A percentile compares a stretch with the other conserved stretches of the same genome.
These are phyloP conservation scores for Lordiphosa mommai DNA, from an alignment of 1,140 invertebrate species.

Conservation along the genomic window DNA sequence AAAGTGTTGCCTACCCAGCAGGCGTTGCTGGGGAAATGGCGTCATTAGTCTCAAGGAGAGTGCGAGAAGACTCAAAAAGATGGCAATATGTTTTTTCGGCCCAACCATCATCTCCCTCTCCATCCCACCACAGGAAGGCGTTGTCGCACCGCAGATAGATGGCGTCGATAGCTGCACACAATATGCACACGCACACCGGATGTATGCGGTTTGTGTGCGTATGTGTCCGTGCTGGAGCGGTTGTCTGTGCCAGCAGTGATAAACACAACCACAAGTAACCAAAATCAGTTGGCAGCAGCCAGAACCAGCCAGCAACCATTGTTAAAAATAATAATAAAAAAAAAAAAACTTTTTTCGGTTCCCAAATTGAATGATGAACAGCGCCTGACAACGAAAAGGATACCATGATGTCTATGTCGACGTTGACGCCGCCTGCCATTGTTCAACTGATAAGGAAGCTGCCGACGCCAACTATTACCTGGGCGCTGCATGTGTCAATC, in stretches of 20 bases:
- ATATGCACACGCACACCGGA: slow-evolving; percentile 45
- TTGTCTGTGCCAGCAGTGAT: slow-evolving; percentile 31
- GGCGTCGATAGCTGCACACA: slow-evolving; percentile 67
- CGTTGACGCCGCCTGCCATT: slow-evolving; percentile 18
- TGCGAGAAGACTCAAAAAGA: slow-evolving; percentile 8
- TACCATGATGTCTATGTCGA: slow-evolving; percentile 8
- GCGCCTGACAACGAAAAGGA: slow-evolving; percentile 24
- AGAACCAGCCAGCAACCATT: slow-evolving; percentile 24
- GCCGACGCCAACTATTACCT: slow-evolving; percentile 35
- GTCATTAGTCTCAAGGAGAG: slow-evolving; percentile 32
- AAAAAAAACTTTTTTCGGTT: background rate
- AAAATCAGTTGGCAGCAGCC: slow-evolving; percentile 9
- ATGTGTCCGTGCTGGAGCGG: slow-evolving; percentile 1
- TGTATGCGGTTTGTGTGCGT: slow-evolving; percentile 42
- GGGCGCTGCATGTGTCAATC: slow-evolving; percentile 18
- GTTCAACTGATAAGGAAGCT: slow-evolving; percentile 38
- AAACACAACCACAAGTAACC: slow-evolving; percentile 44
- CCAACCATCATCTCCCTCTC: background rate
- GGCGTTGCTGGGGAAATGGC: slow-evolving; percentile 25
- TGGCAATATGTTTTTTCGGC: slow-evolving; percentile 37
- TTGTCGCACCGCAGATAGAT: slow-evolving; percentile 63
- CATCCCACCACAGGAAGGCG: slow-evolving; percentile 37
- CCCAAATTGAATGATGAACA: slow-evolving; percentile 66
- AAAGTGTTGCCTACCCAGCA: slow-evolving; percentile 61
- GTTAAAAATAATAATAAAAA: slow-evolving; percentile 32